A percentile compares a stretch with the other conserved stretches of the same genome.
Evolutionary conservation across 2,797 vertebrate species (phyloP).

Genomic region (Mus minutoides): DNA sequence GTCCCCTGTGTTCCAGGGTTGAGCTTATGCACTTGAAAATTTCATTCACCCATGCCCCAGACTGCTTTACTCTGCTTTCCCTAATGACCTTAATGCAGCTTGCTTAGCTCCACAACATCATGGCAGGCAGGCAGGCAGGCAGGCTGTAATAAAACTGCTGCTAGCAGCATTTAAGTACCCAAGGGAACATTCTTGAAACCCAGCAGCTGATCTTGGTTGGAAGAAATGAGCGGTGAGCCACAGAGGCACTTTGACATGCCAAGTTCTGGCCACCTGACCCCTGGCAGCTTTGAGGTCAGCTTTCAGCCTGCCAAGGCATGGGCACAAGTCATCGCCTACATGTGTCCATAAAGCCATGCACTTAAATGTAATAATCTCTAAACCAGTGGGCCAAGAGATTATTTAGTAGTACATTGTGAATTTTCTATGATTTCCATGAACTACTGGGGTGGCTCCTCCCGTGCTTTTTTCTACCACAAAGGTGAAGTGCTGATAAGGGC

Average conservation of each 20-base stretch:
- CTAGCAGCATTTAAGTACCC: constrained; percentile 54
- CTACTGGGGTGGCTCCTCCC: neutral
- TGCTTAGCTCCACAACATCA: constrained; percentile 68
- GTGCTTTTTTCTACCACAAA: neutral
- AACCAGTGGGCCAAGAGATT: neutral
- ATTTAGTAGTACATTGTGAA: neutral
- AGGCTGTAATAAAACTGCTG: constrained; percentile 70
- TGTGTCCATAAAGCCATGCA: neutral
- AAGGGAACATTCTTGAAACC: constrained; percentile 68
- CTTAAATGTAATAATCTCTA: neutral
- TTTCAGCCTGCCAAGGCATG: neutral
- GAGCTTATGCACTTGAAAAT: neutral
- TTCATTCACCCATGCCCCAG: neutral
- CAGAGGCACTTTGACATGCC: neutral
- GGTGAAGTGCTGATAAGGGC: neutral
- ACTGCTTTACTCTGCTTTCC: neutral
- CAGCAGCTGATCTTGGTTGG: constrained; percentile 75
- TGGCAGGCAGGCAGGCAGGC: neutral
- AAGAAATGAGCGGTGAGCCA: constrained; percentile 58
- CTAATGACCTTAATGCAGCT: accelerated
- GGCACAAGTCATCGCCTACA: neutral
- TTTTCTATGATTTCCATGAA: constrained; percentile 24
- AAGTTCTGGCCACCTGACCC: neutral
- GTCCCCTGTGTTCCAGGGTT: neutral
- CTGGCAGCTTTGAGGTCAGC: neutral